phyloP scores from a whole-genome alignment of 2,797 vertebrate species.

The Neosilurus hyrtlii region DNA sequence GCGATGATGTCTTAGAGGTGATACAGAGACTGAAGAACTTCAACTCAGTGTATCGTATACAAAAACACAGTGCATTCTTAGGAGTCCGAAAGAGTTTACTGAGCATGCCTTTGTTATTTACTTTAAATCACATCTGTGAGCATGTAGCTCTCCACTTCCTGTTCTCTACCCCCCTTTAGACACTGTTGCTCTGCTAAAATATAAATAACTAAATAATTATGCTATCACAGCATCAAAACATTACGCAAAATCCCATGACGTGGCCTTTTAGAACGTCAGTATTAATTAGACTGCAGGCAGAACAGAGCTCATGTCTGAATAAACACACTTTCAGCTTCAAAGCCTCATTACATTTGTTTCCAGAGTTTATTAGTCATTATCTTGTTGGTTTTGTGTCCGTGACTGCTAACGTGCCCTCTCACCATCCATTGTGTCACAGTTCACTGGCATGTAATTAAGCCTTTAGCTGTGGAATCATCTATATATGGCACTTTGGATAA shows the following conservation, averaged over 20 bases:
- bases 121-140: background rate
- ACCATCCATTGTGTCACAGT: background rate
- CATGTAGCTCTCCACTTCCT: background rate
- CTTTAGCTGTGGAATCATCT: background rate
- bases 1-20: background rate
- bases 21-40: background rate
- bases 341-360: conserved; percentile 6
- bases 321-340: background rate
- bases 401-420: background rate
- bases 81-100: background rate
- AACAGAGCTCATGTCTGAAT: background rate
- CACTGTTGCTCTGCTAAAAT: background rate
- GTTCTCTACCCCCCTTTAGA: background rate
- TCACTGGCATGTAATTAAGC: conserved; percentile 3
- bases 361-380: background rate
- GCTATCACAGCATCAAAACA: background rate
- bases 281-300: background rate
- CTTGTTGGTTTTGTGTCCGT: background rate
- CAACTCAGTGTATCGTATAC: background rate
- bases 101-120: background rate
- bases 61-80: background rate
- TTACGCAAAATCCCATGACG: background rate
- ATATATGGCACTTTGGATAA: conserved; percentile 4
- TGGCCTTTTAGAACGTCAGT: background rate
- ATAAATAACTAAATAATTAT: background rate